These are phyloP conservation scores for Cuculus canorus DNA, from an alignment of 2,797 vertebrate species.

Conservation along the genomic window DNA sequence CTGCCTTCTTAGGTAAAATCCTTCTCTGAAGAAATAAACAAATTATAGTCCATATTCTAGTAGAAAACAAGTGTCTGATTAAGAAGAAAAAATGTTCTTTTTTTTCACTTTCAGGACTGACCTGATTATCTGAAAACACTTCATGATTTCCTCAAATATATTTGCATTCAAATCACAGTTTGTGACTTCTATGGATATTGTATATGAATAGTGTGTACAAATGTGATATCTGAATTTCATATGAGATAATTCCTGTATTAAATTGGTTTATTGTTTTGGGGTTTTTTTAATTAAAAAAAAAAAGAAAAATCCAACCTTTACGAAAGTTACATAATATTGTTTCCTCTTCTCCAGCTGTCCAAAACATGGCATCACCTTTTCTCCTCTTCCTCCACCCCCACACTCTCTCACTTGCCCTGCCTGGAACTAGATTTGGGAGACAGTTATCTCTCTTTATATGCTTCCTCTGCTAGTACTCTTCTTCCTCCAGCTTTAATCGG, in stretches of 20 bases:
- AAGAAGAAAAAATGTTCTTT: background rate
- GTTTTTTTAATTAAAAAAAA: background rate
- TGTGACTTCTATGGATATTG: background rate
- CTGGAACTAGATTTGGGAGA: background rate
- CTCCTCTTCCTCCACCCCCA: too few relatives aligned
- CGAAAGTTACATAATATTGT: background rate
- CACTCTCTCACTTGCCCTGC: rapidly evolving
- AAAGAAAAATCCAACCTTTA: background rate
- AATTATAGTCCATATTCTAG: background rate
- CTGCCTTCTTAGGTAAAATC: background rate
- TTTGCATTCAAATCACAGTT: background rate
- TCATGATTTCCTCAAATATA: background rate
- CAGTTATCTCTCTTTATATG: background rate
- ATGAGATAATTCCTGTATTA: background rate
- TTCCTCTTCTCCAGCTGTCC: background rate
- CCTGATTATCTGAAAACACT: background rate
- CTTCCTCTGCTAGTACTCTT: background rate
- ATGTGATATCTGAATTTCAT: background rate
- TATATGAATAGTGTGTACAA: background rate
- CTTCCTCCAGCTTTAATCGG: background rate
- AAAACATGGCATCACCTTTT: background rate
- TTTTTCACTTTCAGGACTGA: background rate
- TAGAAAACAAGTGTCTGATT: background rate
- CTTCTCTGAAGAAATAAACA: background rate
- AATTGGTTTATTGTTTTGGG: background rate